phyloP scores from a whole-genome alignment of 2,888 invertebrate species.

The Phytoseiulus persimilis region DNA sequence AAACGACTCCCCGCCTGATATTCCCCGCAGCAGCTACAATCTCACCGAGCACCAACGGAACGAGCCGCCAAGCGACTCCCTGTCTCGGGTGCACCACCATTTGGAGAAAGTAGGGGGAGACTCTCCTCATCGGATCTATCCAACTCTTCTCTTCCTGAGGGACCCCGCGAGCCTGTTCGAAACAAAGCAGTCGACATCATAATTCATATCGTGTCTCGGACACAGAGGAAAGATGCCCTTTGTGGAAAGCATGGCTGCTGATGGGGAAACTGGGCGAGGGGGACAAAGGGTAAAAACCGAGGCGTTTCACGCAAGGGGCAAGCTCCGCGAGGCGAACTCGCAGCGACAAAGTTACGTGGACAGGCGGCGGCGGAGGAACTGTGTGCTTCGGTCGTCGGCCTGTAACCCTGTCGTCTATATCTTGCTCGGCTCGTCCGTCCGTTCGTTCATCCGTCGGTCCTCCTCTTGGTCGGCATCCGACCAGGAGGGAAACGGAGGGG shows the following conservation, averaged over 20 bases:
- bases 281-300: background rate
- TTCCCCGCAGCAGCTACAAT: background rate
- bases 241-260: background rate
- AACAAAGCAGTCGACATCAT: conserved; percentile 19
- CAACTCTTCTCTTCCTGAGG: background rate
- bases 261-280: background rate
- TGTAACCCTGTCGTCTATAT: background rate
- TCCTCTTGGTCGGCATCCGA: background rate
- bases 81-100: background rate
- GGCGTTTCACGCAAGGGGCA: background rate
- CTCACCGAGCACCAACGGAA: background rate
- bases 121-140: background rate
- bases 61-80: background rate
- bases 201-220: conserved; percentile 28
- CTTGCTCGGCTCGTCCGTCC: background rate
- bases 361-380: background rate
- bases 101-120: background rate
- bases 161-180: background rate
- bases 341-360: background rate
- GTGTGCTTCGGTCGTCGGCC: background rate
- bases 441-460: no score
- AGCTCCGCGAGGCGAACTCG: background rate
- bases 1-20: background rate
- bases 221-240: background rate
- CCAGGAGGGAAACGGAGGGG: background rate